A percentile compares a stretch with the other conserved stretches of the same genome.
Conservation (phyloP, 1,140 invertebrate species). For the Euura lappo region DNA sequence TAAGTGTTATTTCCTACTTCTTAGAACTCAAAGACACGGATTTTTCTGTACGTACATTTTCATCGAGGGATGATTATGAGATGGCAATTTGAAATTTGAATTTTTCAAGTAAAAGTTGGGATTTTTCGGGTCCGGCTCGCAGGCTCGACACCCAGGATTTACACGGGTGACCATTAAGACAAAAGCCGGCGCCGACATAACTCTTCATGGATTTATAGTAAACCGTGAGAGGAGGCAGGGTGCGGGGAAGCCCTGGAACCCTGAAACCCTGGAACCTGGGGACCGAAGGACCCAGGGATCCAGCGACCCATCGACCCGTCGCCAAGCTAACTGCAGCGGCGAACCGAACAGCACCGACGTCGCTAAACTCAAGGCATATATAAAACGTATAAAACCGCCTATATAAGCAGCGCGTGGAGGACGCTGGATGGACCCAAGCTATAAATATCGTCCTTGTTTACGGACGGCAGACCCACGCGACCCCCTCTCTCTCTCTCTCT, state of each 20-base stretch:
- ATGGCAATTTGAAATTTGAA: no score
- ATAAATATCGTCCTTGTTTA: slow-evolving; percentile 59
- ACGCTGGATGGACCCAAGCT: slow-evolving; percentile 24
- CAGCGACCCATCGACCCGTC: background rate
- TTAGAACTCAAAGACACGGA: no score
- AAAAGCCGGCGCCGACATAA: slow-evolving; percentile 52
- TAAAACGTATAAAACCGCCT: slow-evolving; percentile 26
- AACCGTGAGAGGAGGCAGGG: slow-evolving; percentile 24
- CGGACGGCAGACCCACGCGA: slow-evolving; percentile 39
- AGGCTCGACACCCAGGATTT: slow-evolving; percentile 40
- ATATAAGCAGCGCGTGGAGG: background rate
- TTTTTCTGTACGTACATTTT: no score
- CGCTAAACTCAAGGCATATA: background rate
- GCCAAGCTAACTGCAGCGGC: no score
- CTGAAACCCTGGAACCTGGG: no score
- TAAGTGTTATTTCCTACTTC: no score
- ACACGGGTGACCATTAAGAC: slow-evolving; percentile 56
- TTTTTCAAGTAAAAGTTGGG: no score
- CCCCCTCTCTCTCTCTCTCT: slow-evolving; percentile 14
- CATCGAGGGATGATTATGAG: no score
- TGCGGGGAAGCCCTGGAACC: background rate
- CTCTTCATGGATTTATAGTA: slow-evolving; percentile 56
- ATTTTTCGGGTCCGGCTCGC: no score
- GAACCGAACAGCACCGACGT: background rate
- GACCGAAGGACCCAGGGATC: background rate